These are phyloP conservation scores for Mesodorylaimus sp. DNA, from an alignment of 2,888 invertebrate species.

Conservation along the genomic window DNA sequence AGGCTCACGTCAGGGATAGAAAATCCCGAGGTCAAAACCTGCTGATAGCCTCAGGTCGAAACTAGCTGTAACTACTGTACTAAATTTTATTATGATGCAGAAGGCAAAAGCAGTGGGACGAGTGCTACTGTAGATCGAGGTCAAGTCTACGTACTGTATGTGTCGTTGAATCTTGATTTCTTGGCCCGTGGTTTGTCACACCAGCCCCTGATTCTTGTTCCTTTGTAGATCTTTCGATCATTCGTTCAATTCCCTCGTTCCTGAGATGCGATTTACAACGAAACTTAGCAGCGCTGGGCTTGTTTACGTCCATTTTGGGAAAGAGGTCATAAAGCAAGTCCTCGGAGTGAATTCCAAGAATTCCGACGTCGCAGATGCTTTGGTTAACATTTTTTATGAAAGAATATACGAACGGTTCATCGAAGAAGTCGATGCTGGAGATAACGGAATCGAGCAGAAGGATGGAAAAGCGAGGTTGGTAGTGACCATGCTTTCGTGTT, in stretches of 20 bases:
- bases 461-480: constrained; percentile 13
- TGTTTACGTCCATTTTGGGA: constrained; percentile 71
- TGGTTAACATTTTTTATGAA: constrained; percentile 31
- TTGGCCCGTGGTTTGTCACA: no score
- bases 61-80: no score
- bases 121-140: no score
- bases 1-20: no score
- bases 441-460: constrained; percentile 62
- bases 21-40: no score
- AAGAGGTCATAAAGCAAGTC: constrained; percentile 44
- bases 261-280: constrained; percentile 29
- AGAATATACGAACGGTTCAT: constrained; percentile 65
- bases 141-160: no score
- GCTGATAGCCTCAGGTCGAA: no score
- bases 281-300: constrained; percentile 88
- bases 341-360: background rate
- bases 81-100: no score
- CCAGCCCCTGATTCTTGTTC: background rate
- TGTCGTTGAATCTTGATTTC: no score
- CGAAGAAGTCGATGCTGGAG: constrained; percentile 83
- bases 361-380: constrained; percentile 9
- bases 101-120: no score
- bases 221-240: constrained; percentile 43
- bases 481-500: background rate
- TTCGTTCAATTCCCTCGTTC: constrained; percentile 40